Evolutionary conservation across 2,113 vertebrate genomes (phyloP).

Genomic region (Vidua macroura): DNA sequence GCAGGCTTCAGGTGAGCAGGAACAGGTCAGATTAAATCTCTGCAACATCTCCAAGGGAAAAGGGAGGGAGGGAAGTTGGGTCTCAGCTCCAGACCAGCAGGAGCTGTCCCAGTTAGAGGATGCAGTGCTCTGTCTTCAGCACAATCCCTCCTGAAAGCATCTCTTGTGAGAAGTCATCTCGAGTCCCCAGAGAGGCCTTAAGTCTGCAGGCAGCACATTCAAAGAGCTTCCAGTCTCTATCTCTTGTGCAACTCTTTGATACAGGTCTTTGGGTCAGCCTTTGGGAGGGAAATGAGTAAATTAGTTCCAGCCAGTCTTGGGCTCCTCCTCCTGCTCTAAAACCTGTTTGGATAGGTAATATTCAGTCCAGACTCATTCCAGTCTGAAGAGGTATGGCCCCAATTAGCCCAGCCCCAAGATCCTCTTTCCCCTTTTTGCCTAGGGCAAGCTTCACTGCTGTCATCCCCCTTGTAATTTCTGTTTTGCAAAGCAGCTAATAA

Average conservation of each 20-base stretch:
- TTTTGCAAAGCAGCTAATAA: conserved; percentile 23
- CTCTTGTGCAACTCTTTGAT: conserved; percentile 20
- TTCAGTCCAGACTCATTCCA: conserved; percentile 38
- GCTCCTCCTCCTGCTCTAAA: conserved; percentile 44
- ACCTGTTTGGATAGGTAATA: conserved; percentile 50
- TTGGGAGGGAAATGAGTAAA: conserved; percentile 54
- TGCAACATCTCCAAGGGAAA: conserved; percentile 70
- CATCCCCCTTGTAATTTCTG: background rate
- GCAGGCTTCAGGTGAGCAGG: conserved; percentile 55
- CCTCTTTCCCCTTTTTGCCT: conserved; percentile 24
- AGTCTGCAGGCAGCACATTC: background rate
- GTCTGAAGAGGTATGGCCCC: conserved; percentile 14
- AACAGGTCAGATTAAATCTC: conserved; percentile 48
- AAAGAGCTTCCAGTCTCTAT: background rate
- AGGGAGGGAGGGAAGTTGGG: background rate
- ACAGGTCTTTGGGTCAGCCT: conserved; percentile 48
- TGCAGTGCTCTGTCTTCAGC: background rate
- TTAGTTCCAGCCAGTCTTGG: conserved; percentile 25
- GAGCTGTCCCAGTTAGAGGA: conserved; percentile 51
- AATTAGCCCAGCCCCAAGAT: conserved; percentile 21
- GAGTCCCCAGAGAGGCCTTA: background rate
- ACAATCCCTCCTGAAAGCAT: conserved; percentile 13
- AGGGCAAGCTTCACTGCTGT: conserved; percentile 7
- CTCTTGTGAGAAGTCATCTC: background rate
- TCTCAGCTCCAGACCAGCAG: conserved; percentile 71